Evolutionary conservation across 2,113 vertebrate genomes (phyloP).

Genomic region (Phalacrocorax carbo): DNA sequence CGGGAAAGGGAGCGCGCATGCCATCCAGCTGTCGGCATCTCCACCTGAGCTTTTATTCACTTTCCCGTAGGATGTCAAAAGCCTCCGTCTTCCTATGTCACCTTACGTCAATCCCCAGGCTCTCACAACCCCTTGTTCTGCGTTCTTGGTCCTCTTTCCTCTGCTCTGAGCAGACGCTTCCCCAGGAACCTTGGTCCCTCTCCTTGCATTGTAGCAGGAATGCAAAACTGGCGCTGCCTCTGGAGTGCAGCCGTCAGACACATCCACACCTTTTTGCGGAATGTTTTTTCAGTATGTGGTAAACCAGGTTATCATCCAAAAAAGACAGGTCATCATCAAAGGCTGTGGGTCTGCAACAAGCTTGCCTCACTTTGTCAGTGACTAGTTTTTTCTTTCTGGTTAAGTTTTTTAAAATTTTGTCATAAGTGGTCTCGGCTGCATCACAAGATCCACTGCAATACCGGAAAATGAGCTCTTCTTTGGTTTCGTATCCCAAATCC

Average conservation of each 20-base stretch:
- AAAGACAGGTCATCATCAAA: slow-evolving; percentile 96
- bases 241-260: slow-evolving; percentile 77
- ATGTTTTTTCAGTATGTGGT: slow-evolving; percentile 96
- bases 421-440: slow-evolving; percentile 91
- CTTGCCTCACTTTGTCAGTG: slow-evolving; percentile 87
- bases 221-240: slow-evolving; percentile 64
- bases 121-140: slow-evolving; percentile 47
- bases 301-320: slow-evolving; percentile 92
- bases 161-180: slow-evolving; percentile 57
- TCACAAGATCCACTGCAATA: slow-evolving; percentile 96
- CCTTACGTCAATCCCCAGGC: not conserved
- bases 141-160: slow-evolving; percentile 79
- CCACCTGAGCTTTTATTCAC: slow-evolving; percentile 54
- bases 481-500: slow-evolving; percentile 94
- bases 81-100: slow-evolving; percentile 12
- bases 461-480: slow-evolving; percentile 95
- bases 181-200: slow-evolving; percentile 80
- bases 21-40: slow-evolving; percentile 38
- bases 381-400: slow-evolving; percentile 92
- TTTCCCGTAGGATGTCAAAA: slow-evolving; percentile 19
- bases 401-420: slow-evolving; percentile 97
- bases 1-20: not conserved
- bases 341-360: slow-evolving; percentile 92
- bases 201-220: slow-evolving; percentile 75
- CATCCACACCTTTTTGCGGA: slow-evolving; percentile 95